Conservation (phyloP, 30 jellyfish, hydroid and myxozoan species). For the Pseudorhiza aurosa region DNA sequence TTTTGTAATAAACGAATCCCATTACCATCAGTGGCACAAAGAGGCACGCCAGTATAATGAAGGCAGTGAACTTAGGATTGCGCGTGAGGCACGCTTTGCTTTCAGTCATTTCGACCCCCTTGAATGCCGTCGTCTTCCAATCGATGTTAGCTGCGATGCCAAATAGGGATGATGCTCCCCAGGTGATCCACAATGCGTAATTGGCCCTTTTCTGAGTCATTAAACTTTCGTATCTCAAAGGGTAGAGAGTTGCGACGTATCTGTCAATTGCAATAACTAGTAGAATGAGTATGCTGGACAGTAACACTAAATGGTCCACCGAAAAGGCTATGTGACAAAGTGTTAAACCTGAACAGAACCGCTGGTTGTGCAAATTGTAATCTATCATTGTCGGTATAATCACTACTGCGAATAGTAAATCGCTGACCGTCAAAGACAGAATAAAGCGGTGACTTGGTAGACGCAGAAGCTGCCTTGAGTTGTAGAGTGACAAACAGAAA, state of each 20-base stretch:
- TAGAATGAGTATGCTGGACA: constrained; percentile 77
- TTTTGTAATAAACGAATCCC: constrained; percentile 65
- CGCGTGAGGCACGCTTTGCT: not conserved
- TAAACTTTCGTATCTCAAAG: constrained; percentile 63
- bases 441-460: constrained; percentile 63
- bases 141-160: constrained; percentile 57
- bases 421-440: constrained; percentile 80
- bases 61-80: constrained; percentile 14
- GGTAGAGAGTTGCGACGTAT: constrained; percentile 67
- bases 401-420: constrained; percentile 62
- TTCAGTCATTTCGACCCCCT: constrained; percentile 23
- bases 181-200: constrained; percentile 29
- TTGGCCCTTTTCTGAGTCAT: constrained; percentile 57
- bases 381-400: constrained; percentile 69
- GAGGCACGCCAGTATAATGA: constrained; percentile 24
- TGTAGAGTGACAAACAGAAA: constrained; percentile 45
- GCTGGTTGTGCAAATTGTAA: constrained; percentile 66
- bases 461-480: constrained; percentile 36
- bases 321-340: constrained; percentile 68
- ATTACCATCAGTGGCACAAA: constrained; percentile 65
- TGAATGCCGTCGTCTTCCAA: constrained; percentile 16
- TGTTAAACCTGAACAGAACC: constrained; percentile 58
- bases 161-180: constrained; percentile 57
- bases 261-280: constrained; percentile 88
- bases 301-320: constrained; percentile 56